Evolutionary conservation across 1,140 invertebrate genomes (phyloP).

Genomic region (Diabrotica virgifera): DNA sequence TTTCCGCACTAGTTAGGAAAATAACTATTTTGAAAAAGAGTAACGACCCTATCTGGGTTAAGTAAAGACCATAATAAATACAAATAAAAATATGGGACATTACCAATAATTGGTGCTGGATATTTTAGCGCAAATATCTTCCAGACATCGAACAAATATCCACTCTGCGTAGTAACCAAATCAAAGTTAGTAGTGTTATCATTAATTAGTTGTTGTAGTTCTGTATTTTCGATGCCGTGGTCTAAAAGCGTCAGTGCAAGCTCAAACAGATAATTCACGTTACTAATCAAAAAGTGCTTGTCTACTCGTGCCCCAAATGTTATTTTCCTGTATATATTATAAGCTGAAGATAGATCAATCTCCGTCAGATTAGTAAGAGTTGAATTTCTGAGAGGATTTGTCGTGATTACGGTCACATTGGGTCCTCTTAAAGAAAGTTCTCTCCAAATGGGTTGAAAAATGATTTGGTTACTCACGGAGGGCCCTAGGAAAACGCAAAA

Average conservation of each 20-base stretch:
- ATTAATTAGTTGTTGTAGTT: background rate
- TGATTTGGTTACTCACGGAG: conserved; percentile 56
- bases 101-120: background rate
- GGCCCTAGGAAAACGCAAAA: conserved; percentile 50
- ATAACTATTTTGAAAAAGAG: too few relatives aligned
- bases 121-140: too few relatives aligned
- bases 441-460: conserved; percentile 46
- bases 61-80: too few relatives aligned
- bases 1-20: too few relatives aligned
- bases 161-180: background rate
- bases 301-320: background rate
- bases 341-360: conserved; percentile 24
- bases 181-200: background rate
- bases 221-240: background rate
- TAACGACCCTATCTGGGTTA: too few relatives aligned
- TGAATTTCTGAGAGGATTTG: conserved; percentile 27
- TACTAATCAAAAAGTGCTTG: background rate
- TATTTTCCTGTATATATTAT: background rate
- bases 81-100: conserved; percentile 29
- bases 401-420: conserved; percentile 25
- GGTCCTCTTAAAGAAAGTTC: conserved; percentile 30
- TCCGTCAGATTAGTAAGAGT: conserved; percentile 26
- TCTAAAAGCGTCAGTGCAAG: background rate
- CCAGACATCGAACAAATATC: too few relatives aligned
- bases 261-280: background rate